Base-by-base conservation (phyloP, 2,888 invertebrate species). In the Alcis repandata region DNA sequence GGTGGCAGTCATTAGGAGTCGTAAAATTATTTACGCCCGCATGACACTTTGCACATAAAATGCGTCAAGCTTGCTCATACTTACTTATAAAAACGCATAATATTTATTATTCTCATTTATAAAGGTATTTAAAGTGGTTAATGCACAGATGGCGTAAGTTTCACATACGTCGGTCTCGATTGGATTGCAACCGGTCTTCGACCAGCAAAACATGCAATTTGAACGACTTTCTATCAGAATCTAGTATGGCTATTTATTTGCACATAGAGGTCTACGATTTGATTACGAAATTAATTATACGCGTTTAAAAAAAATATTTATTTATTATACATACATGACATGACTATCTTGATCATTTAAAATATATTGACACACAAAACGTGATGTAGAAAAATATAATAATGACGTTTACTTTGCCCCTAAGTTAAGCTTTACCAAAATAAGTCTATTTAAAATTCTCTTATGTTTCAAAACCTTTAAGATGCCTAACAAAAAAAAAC, bases 201-300 rank as follows among this genome's bases (percentile, higher is more conserved):
- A 71, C 71, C n/a, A 38, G 70, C 71, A 71, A 74, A 83, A 81
- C 81, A 75, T 84, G 82, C 78, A 84, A 85, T 86, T 88, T 84
- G 82, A 84, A 83, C 82, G 79, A 85, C 88, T 89, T 89, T 90
- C 88, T 86, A 88, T 81, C 60, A 52, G 43, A 57, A 59, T 74
- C 46, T 51, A 56, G 62, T 48, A 61, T 69, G 48, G n/a, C n/a
- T n/a, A n/a, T n/a, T 58, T 71, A 68, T 72, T 63, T 51, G 63
- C 57, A 45, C 61, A 60, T 63, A 41, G n/a, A 69, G 41, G 63
- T 64, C 63, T 67, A 63, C 48, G 45, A 15, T 33, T 46, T 59
- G 53, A 61, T 69, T 70, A 66, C 58, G 62, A 70, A 64, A 69
- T 59, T 11, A 38, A 27, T 27, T 27, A 27, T 27, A 27, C 6